Evolutionary conservation across 2,797 vertebrate species (phyloP).

Genomic region (Eidolon dupreanum): DNA sequence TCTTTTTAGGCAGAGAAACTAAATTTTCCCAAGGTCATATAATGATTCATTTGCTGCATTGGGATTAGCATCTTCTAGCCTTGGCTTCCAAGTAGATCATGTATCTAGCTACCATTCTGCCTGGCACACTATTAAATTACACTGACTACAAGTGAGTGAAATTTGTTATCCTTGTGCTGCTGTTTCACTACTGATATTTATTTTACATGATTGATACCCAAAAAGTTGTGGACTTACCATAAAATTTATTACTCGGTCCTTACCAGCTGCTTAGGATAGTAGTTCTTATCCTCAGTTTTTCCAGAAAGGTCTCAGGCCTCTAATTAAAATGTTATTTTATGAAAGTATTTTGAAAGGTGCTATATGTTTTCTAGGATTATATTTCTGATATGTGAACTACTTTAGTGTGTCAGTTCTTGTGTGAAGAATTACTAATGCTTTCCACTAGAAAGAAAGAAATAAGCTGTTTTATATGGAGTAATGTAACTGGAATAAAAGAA

Average conservation of each 20-base stretch:
- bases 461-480: background rate
- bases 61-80: constrained; percentile 10
- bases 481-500: constrained; percentile 37
- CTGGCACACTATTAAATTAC: constrained; percentile 37
- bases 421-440: constrained; percentile 3
- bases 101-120: background rate
- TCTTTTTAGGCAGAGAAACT: constrained; percentile 45
- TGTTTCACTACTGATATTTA: background rate
- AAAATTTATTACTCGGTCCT: background rate
- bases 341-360: background rate
- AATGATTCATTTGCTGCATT: constrained; percentile 4
- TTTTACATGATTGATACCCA: background rate
- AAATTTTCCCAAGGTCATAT: background rate
- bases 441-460: constrained; percentile 22
- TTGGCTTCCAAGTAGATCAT: constrained; percentile 29
- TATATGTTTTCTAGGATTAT: constrained; percentile 14
- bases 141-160: background rate
- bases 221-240: background rate
- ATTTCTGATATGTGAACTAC: background rate
- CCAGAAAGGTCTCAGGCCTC: constrained; percentile 13
- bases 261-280: background rate
- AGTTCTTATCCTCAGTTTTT: constrained; percentile 35
- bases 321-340: constrained; percentile 50
- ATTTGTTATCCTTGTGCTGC: background rate
- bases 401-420: background rate